Percentiles rank a stretch among this genome's conserved stretches.
Conservation (phyloP, 2,888 invertebrate genomes). For the Philhelius pedissequus region DNA sequence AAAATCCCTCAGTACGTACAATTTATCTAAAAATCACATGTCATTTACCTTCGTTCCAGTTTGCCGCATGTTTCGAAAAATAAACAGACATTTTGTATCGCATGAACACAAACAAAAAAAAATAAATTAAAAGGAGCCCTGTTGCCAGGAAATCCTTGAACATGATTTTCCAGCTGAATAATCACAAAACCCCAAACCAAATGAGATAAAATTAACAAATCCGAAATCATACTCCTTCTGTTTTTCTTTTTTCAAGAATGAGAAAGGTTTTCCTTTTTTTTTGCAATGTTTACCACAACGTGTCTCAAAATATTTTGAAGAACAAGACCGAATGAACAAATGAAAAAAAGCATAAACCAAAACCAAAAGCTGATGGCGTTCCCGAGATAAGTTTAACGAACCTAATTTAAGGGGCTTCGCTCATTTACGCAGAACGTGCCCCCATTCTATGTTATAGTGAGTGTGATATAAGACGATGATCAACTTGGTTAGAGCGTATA, state of each 20-base stretch:
- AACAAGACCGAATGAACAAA: not conserved
- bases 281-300: not conserved
- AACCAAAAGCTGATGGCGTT: slow-evolving; percentile 26
- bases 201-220: slow-evolving; percentile 61
- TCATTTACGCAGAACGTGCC: slow-evolving; percentile 39
- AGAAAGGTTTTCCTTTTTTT: slow-evolving; percentile 13
- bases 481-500: slow-evolving; percentile 36
- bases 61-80: slow-evolving; percentile 28
- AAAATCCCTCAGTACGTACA: not conserved
- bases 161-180: slow-evolving; percentile 59
- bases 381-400: slow-evolving; percentile 64
- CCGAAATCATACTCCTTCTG: slow-evolving; percentile 34
- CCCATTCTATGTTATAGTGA: not conserved
- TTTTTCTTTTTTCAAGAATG: slow-evolving; percentile 15
- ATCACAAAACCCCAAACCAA: slow-evolving; percentile 39
- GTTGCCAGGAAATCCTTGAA: slow-evolving; percentile 30
- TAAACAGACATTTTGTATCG: slow-evolving; percentile 7
- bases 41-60: slow-evolving; percentile 63
- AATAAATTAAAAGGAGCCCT: not conserved
- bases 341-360: not conserved
- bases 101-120: not conserved
- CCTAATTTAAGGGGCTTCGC: slow-evolving; percentile 51
- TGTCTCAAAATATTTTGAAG: not conserved
- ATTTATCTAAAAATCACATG: slow-evolving; percentile 49
- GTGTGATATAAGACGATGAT: slow-evolving; percentile 32